Evolutionary conservation across 2,113 vertebrate species (phyloP).

Genomic region (Sterrhoptilus dennistouni): DNA sequence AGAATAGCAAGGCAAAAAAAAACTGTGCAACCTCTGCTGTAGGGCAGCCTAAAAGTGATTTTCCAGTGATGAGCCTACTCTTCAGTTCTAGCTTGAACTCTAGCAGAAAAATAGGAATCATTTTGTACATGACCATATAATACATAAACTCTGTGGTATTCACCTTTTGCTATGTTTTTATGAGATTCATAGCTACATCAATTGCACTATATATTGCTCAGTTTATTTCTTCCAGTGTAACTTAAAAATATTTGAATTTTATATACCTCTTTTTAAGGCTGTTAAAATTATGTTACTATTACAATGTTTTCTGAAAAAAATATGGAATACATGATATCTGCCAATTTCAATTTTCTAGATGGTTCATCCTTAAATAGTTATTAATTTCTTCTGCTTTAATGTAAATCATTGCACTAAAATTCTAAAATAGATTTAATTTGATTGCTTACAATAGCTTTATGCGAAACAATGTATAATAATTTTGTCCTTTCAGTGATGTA

Average conservation of each 20-base stretch:
- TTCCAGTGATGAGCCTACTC: neutral
- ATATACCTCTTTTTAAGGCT: neutral
- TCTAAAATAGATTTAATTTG: conserved; percentile 23
- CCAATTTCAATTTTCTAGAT: conserved; percentile 35
- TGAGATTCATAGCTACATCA: neutral
- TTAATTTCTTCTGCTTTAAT: conserved; percentile 27
- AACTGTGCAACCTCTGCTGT: neutral
- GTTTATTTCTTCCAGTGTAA: neutral
- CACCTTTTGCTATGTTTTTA: neutral
- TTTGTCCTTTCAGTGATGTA: neutral
- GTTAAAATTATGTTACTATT: conserved; percentile 8
- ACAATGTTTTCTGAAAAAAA: conserved; percentile 34
- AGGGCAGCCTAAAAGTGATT: neutral
- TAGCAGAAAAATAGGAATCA: neutral
- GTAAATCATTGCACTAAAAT: conserved; percentile 35
- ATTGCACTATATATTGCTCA: neutral
- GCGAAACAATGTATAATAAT: conserved; percentile 8
- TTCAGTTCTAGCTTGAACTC: neutral
- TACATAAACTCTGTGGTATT: neutral
- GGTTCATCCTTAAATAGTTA: conserved; percentile 20
- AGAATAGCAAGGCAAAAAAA: neutral
- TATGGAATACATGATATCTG: neutral
- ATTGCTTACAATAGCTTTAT: conserved; percentile 22
- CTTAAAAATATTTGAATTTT: conserved; percentile 11
- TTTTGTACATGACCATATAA: neutral